phyloP scores from a whole-genome alignment of 2,888 invertebrate species.

The Harpagoxenus sublaevis region DNA sequence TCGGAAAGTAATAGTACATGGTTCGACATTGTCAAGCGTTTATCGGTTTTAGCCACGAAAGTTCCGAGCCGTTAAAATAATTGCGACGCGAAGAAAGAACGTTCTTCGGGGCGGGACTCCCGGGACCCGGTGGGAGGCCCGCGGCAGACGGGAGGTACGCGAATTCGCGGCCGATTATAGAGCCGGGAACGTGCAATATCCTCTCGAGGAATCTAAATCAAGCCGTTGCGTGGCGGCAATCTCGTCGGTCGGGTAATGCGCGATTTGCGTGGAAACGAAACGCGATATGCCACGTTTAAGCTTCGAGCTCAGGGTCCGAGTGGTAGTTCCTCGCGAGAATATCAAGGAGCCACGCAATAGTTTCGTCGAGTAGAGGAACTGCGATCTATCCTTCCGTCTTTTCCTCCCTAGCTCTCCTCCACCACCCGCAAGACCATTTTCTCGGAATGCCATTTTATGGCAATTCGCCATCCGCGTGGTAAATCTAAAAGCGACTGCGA shows the following conservation, averaged over 20 bases:
- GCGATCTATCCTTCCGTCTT: neutral
- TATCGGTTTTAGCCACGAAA: slow-evolving; percentile 49
- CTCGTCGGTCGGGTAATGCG: slow-evolving; percentile 49
- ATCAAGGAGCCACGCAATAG: slow-evolving; percentile 48
- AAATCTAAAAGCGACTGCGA: neutral
- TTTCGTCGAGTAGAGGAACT: slow-evolving; percentile 11
- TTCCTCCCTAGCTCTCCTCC: neutral
- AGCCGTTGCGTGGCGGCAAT: slow-evolving; percentile 54
- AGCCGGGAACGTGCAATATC: slow-evolving; percentile 45
- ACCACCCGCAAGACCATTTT: slow-evolving; percentile 9
- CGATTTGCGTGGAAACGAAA: slow-evolving; percentile 54
- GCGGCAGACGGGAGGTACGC: neutral
- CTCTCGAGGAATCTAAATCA: slow-evolving; percentile 53
- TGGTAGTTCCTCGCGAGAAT: slow-evolving; percentile 30
- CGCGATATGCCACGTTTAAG: slow-evolving; percentile 44
- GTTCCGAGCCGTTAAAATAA: slow-evolving; percentile 47
- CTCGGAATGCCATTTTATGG: slow-evolving; percentile 23
- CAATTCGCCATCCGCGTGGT: neutral
- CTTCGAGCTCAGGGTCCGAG: slow-evolving; percentile 11
- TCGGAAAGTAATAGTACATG: slow-evolving; percentile 48
- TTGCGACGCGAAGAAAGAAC: slow-evolving; percentile 31
- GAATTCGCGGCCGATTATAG: slow-evolving; percentile 50
- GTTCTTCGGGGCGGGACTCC: neutral
- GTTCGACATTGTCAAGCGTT: slow-evolving; percentile 50
- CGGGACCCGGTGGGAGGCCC: neutral